These are phyloP conservation scores for Crypturellus undulatus DNA, from an alignment of 2,113 vertebrate species.

Conservation along the genomic window DNA sequence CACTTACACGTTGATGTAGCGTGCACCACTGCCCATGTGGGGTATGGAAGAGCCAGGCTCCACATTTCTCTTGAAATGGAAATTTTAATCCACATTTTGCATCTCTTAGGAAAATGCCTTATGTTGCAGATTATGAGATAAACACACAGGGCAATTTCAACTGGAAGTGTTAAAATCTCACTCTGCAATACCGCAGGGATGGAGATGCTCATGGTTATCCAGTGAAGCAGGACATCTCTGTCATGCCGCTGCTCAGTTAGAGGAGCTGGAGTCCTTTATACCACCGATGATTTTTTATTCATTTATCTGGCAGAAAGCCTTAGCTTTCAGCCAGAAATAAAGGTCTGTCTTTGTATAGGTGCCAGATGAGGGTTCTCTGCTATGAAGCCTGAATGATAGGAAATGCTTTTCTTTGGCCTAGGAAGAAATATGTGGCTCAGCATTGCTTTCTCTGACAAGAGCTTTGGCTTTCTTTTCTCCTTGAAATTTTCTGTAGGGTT, in stretches of 20 bases:
- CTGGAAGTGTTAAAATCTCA: neutral
- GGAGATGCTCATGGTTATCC: neutral
- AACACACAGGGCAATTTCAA: neutral
- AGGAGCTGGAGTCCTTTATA: neutral
- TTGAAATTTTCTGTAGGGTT: constrained; percentile 1
- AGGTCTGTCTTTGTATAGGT: neutral
- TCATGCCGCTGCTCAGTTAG: neutral
- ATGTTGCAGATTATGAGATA: neutral
- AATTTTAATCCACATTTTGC: neutral
- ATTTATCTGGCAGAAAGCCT: neutral
- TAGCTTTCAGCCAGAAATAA: neutral
- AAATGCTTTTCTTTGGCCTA: neutral
- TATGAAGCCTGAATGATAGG: neutral
- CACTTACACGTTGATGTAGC: too few relatives aligned
- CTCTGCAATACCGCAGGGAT: fast-evolving
- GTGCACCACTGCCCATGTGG: neutral
- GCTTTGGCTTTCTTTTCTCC: neutral
- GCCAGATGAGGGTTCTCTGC: neutral
- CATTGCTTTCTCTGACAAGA: neutral
- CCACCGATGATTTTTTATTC: neutral
- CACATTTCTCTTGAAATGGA: neutral
- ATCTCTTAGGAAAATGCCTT: neutral
- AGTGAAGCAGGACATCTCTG: neutral
- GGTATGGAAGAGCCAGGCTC: neutral
- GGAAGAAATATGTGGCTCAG: neutral